Evolutionary conservation across 2,113 vertebrate genomes (phyloP), one percentile per base, ranked within the genome.

Genomic region (Heterocephalus glaber): DNA sequence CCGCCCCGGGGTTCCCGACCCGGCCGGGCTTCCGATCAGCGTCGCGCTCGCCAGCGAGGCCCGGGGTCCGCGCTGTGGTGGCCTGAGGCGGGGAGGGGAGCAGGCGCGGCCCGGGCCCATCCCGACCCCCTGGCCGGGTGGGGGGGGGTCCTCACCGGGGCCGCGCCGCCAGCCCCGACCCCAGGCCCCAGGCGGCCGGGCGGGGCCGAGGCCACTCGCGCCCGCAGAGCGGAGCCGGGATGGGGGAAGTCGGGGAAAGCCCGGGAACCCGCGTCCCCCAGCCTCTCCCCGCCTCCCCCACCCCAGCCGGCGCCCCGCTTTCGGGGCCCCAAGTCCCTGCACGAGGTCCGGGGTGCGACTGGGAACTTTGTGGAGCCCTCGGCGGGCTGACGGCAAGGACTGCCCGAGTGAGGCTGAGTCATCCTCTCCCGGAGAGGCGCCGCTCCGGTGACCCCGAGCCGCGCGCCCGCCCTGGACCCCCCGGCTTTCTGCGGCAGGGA

Each of bases 321-420:
- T 68, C 26, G 8, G 60, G 93, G 20, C 47, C 92, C 56, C 85
- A 35, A 11, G 35, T 47, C 22, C 44, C 44, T 8, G 5, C 5
- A 33, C 38, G 35, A 95, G 90, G 96, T 83, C 92, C 92, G 88
- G 95, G 77, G 96, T 86, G 97, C 88, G 86, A 77, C 47, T 72
- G 93, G 77, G 97, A 98, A 98, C 98, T 98, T 98, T 91, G 95
- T 13, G 91, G 94, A 81, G 82, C 98, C 92, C 96, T 98, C 93
- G 95, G 95, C 86, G 28, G 41, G 68, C 96, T 76, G 92, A 93
- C 89, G 90, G 93, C 81, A 52, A 38, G 84, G 95, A 96, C 66
- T 94, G 95, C 89, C 56, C 20, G 14, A 83, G 58, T 19, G 1
- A 61, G 98, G 98, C 98, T 98, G 98, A 99, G 98, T 99, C 98